These are phyloP conservation scores for Ctenodactylus gundi DNA, from an alignment of 2,113 vertebrate genomes.

Conservation along the genomic window DNA sequence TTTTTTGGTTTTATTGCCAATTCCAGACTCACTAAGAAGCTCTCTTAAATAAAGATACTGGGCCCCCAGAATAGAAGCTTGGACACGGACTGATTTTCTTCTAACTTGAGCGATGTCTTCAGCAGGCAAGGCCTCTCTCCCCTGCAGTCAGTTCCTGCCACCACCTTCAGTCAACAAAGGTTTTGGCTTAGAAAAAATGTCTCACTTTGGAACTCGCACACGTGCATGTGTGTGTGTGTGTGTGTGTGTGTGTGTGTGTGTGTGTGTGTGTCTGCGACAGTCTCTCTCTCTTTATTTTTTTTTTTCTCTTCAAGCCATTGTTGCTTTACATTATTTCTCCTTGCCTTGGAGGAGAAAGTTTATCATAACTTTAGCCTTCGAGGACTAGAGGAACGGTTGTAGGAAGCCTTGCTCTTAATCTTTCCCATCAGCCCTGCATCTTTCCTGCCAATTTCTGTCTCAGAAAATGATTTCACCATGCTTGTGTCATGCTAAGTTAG, in stretches of 20 bases:
- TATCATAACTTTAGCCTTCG: not conserved
- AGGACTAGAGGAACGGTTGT: not conserved
- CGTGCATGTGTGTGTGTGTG: too few species aligned
- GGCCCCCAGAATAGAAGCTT: not conserved
- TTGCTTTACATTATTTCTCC: not conserved
- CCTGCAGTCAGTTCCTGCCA: not conserved
- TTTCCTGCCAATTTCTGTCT: not conserved
- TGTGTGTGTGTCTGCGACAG: too few species aligned
- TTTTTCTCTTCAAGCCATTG: not conserved
- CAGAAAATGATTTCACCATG: not conserved
- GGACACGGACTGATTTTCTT: not conserved
- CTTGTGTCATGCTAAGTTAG: not conserved
- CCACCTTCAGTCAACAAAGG: not conserved
- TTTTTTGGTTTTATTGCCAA: not conserved
- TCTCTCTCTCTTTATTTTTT: not conserved
- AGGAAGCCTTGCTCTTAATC: not conserved
- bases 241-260: too few species aligned
- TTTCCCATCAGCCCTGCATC: not conserved
- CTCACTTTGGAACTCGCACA: not conserved
- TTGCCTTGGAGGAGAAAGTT: constrained; percentile 12
- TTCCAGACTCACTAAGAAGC: not conserved
- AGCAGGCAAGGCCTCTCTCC: not conserved
- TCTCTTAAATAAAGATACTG: not conserved
- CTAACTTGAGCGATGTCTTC: not conserved
- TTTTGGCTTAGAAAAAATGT: not conserved